Evolutionary conservation across 2,797 vertebrate species (phyloP), one percentile per base, ranked within the genome.

Genomic region (Allobates femoralis): DNA sequence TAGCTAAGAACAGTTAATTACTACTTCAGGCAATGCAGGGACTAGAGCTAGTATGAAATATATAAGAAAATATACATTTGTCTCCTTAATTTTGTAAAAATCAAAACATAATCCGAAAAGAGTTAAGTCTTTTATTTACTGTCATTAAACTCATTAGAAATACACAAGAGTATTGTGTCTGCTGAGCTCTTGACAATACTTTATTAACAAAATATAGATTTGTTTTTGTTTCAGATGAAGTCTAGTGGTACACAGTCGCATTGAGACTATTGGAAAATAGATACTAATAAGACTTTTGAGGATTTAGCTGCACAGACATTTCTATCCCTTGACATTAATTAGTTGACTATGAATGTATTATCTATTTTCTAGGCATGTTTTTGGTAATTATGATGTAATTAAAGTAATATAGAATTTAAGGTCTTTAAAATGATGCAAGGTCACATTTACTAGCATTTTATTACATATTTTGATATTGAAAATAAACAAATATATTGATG

Each of bases 141-240:
- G 18, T 10, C 16, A 55, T 55, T 55, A 32, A 76, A 11, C 50
- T 76, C 50, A 55, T 76, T 76, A 76, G 18, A 53, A 18, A 6
- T 18, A 55, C 74, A 53, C 16, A 19, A 19, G 74, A 8, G 71
- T 50, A 50, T 50, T 16, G 26, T 53, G 30, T 76, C 3, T 55
- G 50, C 8, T 30, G 69, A 74, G 2, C 50, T 53, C 74, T 55
- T 75, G 50, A 53, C 21, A 76, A 76, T 76, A 76, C 50, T 28
- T 76, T 76, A 53, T 1, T 32, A 26, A 51, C 26, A 76, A 76
- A 15, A 55, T 18, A 30, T 55, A 53, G 18, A 76, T 8, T 76
- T 76, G 74, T 76, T 53, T 55, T 53, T 76, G 26, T 55, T 30
- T 30, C 23, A n/a, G 11, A 76, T 53, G 2, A 55, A 76, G 30